Evolutionary conservation across 2,113 vertebrate species (phyloP), one percentile per base, ranked within the genome.

Genomic region (Herpetotheres cachinnans): DNA sequence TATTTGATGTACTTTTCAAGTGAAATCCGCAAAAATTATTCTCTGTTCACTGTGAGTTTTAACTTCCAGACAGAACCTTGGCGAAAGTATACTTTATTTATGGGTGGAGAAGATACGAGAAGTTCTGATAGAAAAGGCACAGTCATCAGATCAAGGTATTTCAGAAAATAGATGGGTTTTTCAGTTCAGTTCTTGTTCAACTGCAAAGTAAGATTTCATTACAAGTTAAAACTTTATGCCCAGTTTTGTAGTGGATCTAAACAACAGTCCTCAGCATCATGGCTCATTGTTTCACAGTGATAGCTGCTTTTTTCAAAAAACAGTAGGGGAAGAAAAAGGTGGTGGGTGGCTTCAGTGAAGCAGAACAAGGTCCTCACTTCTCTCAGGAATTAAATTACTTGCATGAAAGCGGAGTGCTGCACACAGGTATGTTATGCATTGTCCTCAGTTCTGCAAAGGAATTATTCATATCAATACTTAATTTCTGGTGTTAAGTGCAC

Each of bases 71-170:
- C 98, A 99, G 95, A 99, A 99, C 50, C 90, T 97, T 27, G 99
- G 99, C 91, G 99, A 99, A 97, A 99, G 98, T 97, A 99, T 99
- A 97, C 98, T 99, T 78, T 99, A 99, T 95, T 98, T 99, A 25
- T 99, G 99, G 99, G 99, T 99, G 93, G 99, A 99, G 97, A 99
- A 98, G 96, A 98, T 99, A 65, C 70, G 99, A 94, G 99, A 99
- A 93, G 98, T 99, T 96, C 97, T 99, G 15, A 83, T 98, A 38
- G 98, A 99, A 92, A 99, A 98, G 96, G 98, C 99, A 61, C 98
- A 98, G 71, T 97, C 97, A 44, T 93, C 97, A 89, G 98, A 98
- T 90, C 87, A 98, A 98, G 99, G 99, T 99, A 98, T 96, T 98
- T 70, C n/a, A 92, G 89, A 71, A 91, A 84, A 95, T 47, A 66